phyloP scores from a whole-genome alignment of 2,888 invertebrate genomes.

The Schizaphis graminum region DNA sequence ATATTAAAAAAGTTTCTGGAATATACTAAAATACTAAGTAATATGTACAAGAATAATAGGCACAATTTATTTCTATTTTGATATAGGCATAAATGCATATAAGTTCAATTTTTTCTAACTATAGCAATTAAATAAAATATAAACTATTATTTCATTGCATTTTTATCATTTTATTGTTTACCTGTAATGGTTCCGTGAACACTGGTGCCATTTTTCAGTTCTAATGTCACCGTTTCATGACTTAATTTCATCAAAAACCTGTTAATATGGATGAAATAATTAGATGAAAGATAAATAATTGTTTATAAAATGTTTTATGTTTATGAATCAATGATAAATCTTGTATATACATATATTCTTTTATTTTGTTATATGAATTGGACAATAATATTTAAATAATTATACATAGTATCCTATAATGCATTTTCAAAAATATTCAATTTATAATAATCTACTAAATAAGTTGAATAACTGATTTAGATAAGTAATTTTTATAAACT shows the following conservation, averaged over 20 bases:
- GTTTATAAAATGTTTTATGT: not conserved
- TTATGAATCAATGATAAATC: not conserved
- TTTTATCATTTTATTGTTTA: constrained; percentile 67
- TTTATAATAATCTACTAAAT: not conserved
- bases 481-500: not conserved
- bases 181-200: constrained; percentile 95
- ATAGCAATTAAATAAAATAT: not conserved
- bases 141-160: not conserved
- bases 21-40: too few relatives aligned
- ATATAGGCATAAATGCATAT: not conserved
- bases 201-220: constrained; percentile 98
- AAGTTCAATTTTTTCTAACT: constrained; percentile 65
- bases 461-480: not conserved
- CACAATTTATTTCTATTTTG: not conserved
- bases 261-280: constrained; percentile 1
- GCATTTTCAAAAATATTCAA: not conserved
- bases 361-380: too few relatives aligned
- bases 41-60: too few relatives aligned
- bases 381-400: not conserved
- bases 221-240: constrained; percentile 99
- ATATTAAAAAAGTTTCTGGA: not conserved
- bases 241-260: constrained; percentile 99
- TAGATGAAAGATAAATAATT: not conserved
- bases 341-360: too few relatives aligned
- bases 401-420: not conserved